Evolutionary conservation across 1,140 invertebrate species (phyloP), one percentile per base, ranked within the genome.

Genomic region (Drosophila willistoni): DNA sequence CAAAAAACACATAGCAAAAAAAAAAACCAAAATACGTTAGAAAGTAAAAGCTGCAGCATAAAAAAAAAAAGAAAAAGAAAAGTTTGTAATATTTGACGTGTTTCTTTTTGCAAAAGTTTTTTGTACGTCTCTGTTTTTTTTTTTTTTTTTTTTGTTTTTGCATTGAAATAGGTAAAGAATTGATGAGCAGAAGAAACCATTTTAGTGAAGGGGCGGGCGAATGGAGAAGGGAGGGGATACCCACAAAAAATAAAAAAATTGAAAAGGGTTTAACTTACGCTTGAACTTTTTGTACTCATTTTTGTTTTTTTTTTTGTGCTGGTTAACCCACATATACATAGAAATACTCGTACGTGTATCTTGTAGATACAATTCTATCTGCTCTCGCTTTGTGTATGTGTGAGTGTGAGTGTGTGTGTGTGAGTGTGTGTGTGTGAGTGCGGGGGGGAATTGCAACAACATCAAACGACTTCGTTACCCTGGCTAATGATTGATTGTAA

Each of bases 81-180:
- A 86, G 79, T 86, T 86, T 86, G 82, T 86, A 87, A 86, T 86
- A 86, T 86, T 83, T 86, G 83, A 87, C 79, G 78, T 86, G 81
- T 85, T 84, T 85, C 67, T 72, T 69, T 69, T 74, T 64, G 55
- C 67, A 77, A 71, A 62, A 76, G 56, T 73, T 64, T 44, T 66
- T 51, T 51, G 17, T 51, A 51, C 44, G 19, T 51, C 55, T 77
- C 56, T 22, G 65, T 54, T 66, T 74, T 62, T 62, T 70, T 77
- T 61, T 77, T 61, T n/a, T n/a, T n/a, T n/a, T 36, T 41, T 22
- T 68, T 72, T 69, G 71, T 81, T 67, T 73, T 57, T 69, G 75
- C 64, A 78, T 74, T 68, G 81, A 81, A 81, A 72, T 74, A 71
- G 81, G 82, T 64, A 74, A 39, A 54, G 41, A 41, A 56, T 44